Evolutionary conservation across 1,140 invertebrate genomes (phyloP).

Genomic region (Ephestia elutella): DNA sequence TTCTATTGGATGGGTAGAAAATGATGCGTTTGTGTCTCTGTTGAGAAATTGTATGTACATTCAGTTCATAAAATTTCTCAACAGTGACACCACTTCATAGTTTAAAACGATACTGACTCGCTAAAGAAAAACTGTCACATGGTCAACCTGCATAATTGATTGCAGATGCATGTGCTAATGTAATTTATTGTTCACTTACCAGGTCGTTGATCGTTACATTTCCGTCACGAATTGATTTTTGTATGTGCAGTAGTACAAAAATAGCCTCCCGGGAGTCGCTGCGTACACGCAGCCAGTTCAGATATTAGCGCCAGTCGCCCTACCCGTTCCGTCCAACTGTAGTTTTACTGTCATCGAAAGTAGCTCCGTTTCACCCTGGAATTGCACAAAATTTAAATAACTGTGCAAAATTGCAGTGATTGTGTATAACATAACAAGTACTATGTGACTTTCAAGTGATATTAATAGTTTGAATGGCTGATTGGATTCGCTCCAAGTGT

Average conservation of each 20-base stretch:
- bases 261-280: slow-evolving; percentile 65
- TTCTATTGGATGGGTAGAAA: no score
- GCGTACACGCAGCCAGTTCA: slow-evolving; percentile 55
- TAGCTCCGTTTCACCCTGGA: slow-evolving; percentile 3
- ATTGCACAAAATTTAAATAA: slow-evolving; percentile 14
- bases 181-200: slow-evolving; percentile 33
- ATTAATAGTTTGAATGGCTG: slow-evolving; percentile 20
- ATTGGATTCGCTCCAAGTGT: slow-evolving; percentile 31
- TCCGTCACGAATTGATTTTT: slow-evolving; percentile 66
- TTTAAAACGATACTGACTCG: no score
- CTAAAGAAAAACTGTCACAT: no score
- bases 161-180: slow-evolving; percentile 2
- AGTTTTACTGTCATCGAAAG: neutral
- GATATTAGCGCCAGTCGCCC: slow-evolving; percentile 38
- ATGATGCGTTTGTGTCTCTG: no score
- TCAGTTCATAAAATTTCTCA: no score
- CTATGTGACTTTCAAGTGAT: slow-evolving; percentile 24
- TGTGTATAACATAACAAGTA: slow-evolving; percentile 5
- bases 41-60: no score
- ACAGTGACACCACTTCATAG: no score
- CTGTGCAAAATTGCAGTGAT: slow-evolving; percentile 4
- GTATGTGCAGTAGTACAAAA: slow-evolving; percentile 65
- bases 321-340: slow-evolving; percentile 30
- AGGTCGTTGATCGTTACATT: slow-evolving; percentile 71
- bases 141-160: neutral